phyloP scores from a whole-genome alignment of 2,113 vertebrate genomes.

The Tenrec ecaudatus region DNA sequence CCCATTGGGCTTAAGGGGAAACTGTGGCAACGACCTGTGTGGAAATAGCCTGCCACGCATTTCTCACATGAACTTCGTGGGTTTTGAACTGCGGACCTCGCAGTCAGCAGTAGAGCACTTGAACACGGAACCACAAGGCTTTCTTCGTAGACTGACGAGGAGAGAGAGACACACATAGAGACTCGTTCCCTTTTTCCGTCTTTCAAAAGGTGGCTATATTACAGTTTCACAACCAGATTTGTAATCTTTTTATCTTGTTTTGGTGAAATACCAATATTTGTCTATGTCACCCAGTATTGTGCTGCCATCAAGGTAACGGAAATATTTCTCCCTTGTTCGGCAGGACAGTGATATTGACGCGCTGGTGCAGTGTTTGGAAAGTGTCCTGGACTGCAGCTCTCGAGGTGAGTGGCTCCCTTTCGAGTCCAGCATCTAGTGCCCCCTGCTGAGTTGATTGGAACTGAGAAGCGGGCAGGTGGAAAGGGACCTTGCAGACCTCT shows the following conservation, averaged over 20 bases:
- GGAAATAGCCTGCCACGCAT: no score
- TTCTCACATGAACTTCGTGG: not conserved
- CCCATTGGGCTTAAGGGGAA: no score
- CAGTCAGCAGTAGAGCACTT: not conserved
- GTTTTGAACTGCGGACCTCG: not conserved
- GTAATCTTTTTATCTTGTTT: not conserved
- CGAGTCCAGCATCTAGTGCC: not conserved
- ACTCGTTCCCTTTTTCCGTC: not conserved
- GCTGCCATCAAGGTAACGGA: not conserved
- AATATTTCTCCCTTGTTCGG: constrained; percentile 52
- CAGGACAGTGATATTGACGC: constrained; percentile 92
- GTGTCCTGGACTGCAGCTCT: constrained; percentile 84
- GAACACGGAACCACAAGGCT: not conserved
- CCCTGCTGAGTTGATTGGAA: not conserved
- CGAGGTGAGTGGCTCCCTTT: constrained; percentile 81
- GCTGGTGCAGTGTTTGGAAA: constrained; percentile 90
- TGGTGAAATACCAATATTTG: not conserved
- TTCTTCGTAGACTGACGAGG: not conserved
- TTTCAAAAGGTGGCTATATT: not conserved
- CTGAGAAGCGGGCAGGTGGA: not conserved
- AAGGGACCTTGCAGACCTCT: not conserved
- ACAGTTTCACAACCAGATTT: not conserved
- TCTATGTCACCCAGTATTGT: not conserved
- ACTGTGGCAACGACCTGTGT: no score
- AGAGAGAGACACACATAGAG: not conserved